Evolutionary conservation across 2,888 invertebrate species (phyloP).

Genomic region (Lycaena phlaeas): DNA sequence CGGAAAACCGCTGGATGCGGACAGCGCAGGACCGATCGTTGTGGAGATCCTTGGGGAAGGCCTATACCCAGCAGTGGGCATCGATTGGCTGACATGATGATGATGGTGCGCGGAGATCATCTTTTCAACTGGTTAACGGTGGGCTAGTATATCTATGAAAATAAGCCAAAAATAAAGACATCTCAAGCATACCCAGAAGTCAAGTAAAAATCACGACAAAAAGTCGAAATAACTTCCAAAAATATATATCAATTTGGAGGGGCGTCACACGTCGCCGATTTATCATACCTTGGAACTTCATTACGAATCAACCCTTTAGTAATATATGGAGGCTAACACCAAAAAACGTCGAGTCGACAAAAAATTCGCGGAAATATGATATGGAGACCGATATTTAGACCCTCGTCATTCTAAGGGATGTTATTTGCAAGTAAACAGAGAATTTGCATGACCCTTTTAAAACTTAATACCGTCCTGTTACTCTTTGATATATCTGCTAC

Average conservation of each 20-base stretch:
- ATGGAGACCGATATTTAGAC: constrained; percentile 24
- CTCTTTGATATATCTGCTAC: background rate
- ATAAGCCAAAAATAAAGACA: too few species aligned
- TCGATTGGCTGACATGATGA: too few species aligned
- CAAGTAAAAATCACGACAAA: too few species aligned
- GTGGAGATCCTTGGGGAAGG: too few species aligned
- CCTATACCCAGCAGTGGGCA: too few species aligned
- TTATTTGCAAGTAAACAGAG: constrained; percentile 26
- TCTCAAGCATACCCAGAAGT: too few species aligned
- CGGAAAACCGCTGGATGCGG: too few species aligned
- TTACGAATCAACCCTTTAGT: constrained; percentile 26
- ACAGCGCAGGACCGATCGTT: too few species aligned
- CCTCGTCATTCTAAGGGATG: constrained; percentile 23
- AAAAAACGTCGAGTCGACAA: constrained; percentile 22
- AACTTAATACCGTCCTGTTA: constrained; percentile 16
- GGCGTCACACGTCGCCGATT: constrained; percentile 17
- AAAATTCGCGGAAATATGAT: constrained; percentile 23
- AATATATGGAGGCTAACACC: constrained; percentile 23
- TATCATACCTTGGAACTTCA: constrained; percentile 25
- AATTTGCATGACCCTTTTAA: constrained; percentile 20
- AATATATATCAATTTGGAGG: background rate
- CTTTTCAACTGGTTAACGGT: too few species aligned
- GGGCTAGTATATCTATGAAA: too few species aligned
- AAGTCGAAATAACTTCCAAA: too few species aligned
- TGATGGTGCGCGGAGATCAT: too few species aligned